phyloP scores from a whole-genome alignment of 2,888 invertebrate species.

The Carpatolechia fugitivella region DNA sequence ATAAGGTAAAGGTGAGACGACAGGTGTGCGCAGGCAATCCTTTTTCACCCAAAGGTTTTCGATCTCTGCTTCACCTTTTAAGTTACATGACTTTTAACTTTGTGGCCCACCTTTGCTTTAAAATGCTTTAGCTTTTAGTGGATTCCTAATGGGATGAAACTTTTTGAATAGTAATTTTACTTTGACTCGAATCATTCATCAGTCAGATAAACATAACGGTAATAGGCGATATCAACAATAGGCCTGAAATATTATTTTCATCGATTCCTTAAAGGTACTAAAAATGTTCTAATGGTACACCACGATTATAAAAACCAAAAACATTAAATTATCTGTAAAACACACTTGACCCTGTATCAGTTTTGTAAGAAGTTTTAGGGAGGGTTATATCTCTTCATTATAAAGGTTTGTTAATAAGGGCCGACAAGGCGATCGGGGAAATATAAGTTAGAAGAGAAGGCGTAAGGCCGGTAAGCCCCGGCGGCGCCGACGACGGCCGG shows the following conservation, averaged over 20 bases:
- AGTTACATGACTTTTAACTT: slow-evolving; percentile 79
- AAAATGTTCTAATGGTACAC: no score
- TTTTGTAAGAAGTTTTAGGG: neutral
- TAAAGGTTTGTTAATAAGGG: slow-evolving; percentile 29
- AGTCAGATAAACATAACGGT: no score
- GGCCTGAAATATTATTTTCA: no score
- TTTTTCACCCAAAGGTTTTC: slow-evolving; percentile 64
- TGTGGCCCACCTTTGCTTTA: slow-evolving; percentile 75
- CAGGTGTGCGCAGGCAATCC: slow-evolving; percentile 70
- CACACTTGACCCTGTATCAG: no score
- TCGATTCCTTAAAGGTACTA: no score
- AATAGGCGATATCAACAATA: no score
- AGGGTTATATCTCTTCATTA: slow-evolving; percentile 26
- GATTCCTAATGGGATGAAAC: no score
- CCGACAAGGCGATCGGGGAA: slow-evolving; percentile 43
- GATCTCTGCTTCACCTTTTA: slow-evolving; percentile 72
- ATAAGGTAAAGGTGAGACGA: slow-evolving; percentile 30
- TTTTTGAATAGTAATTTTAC: no score
- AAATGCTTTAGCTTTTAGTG: slow-evolving; percentile 55
- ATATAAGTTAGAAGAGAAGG: slow-evolving; percentile 62
- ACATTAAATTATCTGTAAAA: no score
- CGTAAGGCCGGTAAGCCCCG: slow-evolving; percentile 66
- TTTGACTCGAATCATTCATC: no score
- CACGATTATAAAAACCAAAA: no score
- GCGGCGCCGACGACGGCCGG: neutral